A percentile compares a stretch with the other conserved stretches of the same genome.
These are phyloP conservation scores for Drosophila arawakana DNA, from an alignment of 1,140 invertebrate species.

Conservation along the genomic window DNA sequence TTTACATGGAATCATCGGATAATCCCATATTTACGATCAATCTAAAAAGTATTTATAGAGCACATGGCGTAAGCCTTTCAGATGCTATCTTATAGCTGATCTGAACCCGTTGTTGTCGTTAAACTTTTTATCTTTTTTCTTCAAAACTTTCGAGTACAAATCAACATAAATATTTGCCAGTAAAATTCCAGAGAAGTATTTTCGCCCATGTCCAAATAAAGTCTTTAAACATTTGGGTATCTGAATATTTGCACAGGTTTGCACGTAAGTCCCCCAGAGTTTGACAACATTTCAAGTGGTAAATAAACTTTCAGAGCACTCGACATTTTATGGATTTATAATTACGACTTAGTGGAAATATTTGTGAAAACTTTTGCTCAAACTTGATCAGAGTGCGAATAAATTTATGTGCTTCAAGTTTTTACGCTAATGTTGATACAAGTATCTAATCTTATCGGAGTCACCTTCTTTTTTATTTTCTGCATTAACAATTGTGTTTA, in stretches of 20 bases:
- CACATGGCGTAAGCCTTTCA: not conserved
- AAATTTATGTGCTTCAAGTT: slow-evolving; percentile 5
- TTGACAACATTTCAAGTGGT: slow-evolving; percentile 8
- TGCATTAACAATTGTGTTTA: slow-evolving; percentile 42
- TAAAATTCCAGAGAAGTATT: slow-evolving; percentile 33
- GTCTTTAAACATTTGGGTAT: not conserved
- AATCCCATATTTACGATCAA: slow-evolving; percentile 36
- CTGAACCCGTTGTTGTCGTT: not conserved
- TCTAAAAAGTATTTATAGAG: slow-evolving; percentile 15
- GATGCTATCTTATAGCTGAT: not conserved
- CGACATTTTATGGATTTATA: slow-evolving; percentile 36
- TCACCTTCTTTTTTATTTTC: slow-evolving; percentile 1
- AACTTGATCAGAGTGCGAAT: not conserved
- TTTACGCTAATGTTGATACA: slow-evolving; percentile 22
- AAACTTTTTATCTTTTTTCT: not conserved
- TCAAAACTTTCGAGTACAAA: not conserved
- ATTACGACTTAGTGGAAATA: not conserved
- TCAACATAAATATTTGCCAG: slow-evolving; percentile 15
- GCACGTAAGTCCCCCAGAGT: not conserved
- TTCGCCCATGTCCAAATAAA: slow-evolving; percentile 4
- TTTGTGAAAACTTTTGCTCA: slow-evolving; percentile 11
- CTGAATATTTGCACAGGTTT: slow-evolving; percentile 7
- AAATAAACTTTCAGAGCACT: slow-evolving; percentile 7
- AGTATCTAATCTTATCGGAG: slow-evolving; percentile 51
- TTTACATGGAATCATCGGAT: slow-evolving; percentile 28